phyloP scores from a whole-genome alignment of 2,888 invertebrate genomes.

The Hypercompe scribonia region DNA sequence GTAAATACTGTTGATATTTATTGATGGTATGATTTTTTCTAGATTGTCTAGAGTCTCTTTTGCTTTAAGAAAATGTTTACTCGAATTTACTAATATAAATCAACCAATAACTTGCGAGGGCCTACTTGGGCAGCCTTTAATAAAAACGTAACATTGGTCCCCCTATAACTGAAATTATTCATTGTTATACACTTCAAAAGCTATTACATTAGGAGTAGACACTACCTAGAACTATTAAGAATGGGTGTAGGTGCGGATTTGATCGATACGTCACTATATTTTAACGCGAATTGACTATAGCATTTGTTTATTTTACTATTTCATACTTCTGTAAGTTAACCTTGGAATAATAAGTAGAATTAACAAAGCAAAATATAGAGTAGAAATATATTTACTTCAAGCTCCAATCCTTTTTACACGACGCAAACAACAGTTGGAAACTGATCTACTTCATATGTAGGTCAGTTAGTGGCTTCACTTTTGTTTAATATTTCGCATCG shows the following conservation, averaged over 20 bases:
- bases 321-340: background rate
- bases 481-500: constrained; percentile 12
- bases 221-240: background rate
- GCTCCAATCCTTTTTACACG: background rate
- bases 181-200: too few relatives aligned
- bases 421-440: constrained; percentile 5
- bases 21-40: background rate
- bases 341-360: background rate
- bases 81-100: background rate
- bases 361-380: background rate
- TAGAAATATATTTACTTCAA: background rate
- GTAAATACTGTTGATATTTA: background rate
- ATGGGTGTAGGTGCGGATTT: background rate
- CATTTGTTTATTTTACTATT: background rate
- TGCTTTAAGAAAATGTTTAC: background rate
- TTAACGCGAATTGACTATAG: background rate
- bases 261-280: background rate
- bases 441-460: constrained; percentile 16
- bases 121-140: background rate
- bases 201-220: too few relatives aligned
- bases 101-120: too few relatives aligned
- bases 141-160: background rate
- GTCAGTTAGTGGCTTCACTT: constrained; percentile 8
- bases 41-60: background rate
- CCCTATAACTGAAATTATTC: too few relatives aligned